A percentile compares a stretch with the other conserved stretches of the same genome.
These are phyloP conservation scores for Muntiacus reevesi DNA, from an alignment of 2,113 vertebrate genomes.

Conservation along the genomic window DNA sequence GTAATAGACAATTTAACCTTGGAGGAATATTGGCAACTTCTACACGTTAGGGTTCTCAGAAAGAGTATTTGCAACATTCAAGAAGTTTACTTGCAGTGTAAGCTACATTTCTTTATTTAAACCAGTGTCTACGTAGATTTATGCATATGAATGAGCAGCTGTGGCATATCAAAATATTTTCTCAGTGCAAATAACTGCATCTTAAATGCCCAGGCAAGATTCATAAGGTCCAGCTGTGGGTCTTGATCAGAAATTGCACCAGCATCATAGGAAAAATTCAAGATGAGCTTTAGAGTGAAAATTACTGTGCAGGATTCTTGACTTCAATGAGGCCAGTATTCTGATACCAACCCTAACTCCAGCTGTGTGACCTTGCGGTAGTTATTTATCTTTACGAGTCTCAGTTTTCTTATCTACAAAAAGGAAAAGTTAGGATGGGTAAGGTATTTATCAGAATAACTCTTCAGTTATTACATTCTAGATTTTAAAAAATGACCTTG, in stretches of 20 bases:
- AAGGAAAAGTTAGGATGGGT: not conserved
- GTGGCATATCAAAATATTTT: conserved; percentile 34
- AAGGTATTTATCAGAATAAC: not conserved
- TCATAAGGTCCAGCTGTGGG: conserved; percentile 27
- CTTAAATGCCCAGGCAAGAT: conserved; percentile 46
- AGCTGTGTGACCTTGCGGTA: not conserved
- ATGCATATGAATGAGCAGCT: conserved; percentile 63
- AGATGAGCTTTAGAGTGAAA: not conserved
- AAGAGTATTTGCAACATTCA: not conserved
- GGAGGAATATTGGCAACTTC: not conserved
- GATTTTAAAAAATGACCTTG: not conserved
- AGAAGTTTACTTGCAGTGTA: conserved; percentile 12
- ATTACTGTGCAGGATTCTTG: not conserved
- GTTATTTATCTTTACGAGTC: not conserved
- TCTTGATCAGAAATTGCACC: conserved; percentile 29
- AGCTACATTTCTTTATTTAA: conserved; percentile 46
- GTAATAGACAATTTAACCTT: not conserved
- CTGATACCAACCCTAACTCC: not conserved
- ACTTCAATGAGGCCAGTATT: not conserved
- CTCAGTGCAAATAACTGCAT: conserved; percentile 23
- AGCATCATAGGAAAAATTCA: conserved; percentile 23
- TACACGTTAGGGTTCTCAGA: not conserved
- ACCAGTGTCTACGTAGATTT: conserved; percentile 35
- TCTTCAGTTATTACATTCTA: not conserved
- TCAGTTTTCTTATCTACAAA: not conserved